Percentiles rank a stretch among this genome's conserved stretches.
phyloP scores from a whole-genome alignment of 1,140 invertebrate species.

The Drosophila arawakana region DNA sequence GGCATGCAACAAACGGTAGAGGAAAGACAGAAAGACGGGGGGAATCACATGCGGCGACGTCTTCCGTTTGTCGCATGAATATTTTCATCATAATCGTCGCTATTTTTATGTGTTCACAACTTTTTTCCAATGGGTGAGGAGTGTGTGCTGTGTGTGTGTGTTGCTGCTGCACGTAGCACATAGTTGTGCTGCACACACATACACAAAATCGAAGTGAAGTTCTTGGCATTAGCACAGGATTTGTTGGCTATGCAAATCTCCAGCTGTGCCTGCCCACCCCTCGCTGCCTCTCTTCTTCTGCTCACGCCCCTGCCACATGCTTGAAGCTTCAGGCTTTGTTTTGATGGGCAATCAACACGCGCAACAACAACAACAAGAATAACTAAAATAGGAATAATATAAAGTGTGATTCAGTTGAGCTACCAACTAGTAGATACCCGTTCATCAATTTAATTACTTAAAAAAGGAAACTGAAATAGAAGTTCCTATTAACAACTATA shows the following conservation, averaged over 20 bases:
- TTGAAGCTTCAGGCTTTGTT: slow-evolving; percentile 53
- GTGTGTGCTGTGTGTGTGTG: not conserved
- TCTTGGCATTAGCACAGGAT: slow-evolving; percentile 44
- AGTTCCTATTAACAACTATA: too few relatives aligned
- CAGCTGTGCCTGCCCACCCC: slow-evolving; percentile 42
- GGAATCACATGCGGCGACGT: slow-evolving; percentile 42
- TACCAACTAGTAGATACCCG: too few relatives aligned
- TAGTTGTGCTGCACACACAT: not conserved
- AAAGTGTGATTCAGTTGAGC: too few relatives aligned
- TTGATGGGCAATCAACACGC: slow-evolving; percentile 79
- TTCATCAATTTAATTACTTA: too few relatives aligned
- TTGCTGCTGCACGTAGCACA: slow-evolving; percentile 10
- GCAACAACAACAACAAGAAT: slow-evolving; percentile 20
- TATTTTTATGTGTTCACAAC: slow-evolving; percentile 74
- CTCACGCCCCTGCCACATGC: slow-evolving; percentile 33
- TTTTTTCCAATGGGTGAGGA: not conserved
- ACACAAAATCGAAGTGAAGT: slow-evolving; percentile 15
- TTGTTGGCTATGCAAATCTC: slow-evolving; percentile 68
- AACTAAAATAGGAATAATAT: not conserved
- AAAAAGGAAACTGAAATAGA: too few relatives aligned
- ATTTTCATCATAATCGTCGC: slow-evolving; percentile 80
- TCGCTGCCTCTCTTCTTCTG: slow-evolving; percentile 10
- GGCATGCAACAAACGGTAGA: slow-evolving; percentile 3
- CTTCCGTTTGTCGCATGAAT: slow-evolving; percentile 78
- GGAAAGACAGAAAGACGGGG: not conserved